Base-by-base conservation (phyloP, 2,888 invertebrate genomes). In the Bombyx huttoni region DNA sequence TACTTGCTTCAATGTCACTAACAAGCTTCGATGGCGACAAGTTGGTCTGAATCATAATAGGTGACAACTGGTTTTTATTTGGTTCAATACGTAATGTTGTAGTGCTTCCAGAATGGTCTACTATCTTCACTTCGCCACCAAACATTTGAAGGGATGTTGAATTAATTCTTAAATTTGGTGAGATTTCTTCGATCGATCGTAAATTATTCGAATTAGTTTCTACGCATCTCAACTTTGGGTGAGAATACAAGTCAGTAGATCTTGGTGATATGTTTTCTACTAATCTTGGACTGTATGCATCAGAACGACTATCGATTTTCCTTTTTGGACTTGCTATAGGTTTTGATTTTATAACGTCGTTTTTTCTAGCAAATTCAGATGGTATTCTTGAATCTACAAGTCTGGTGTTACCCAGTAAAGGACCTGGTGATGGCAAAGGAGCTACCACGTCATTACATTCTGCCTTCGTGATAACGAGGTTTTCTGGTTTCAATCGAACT, bases 391-490 rank as follows among this genome's bases (percentile, higher is more conserved):
- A 81, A 60, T 96, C 95, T 13, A 96, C 93, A 46, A 96, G 83
- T 50, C 95, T 90, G 1, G 96, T 96, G 67, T 94, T 94, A 7
- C 96, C 96, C 33, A 96, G 85, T 57, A 95, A 83, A 0, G 96
- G 96, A 0, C 96, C 96, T 0, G 96, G 96, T 5, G 95, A 95
- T 48, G 94, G 94, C 49, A 94, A 78, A 0, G 94, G 94, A 48
- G 91, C 88, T 56, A 89, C 87, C 48, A 91, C 76, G 60, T 91
- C 90, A 58, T 58, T 86, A 47, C 73, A 64, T 60, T 89, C 89
- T 48, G 81, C 75, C 68, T 88, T 89, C 53, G 81, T 64, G 53
- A 91, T 81, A 13, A 91, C 83, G 54, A 91, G 71, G 63, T 89
- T 90, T 62, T 91, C 91, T 0, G 91, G 91, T 69, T 91, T 91